phyloP scores from a whole-genome alignment of 1,140 invertebrate genomes.

The Glossosoma conforme region DNA sequence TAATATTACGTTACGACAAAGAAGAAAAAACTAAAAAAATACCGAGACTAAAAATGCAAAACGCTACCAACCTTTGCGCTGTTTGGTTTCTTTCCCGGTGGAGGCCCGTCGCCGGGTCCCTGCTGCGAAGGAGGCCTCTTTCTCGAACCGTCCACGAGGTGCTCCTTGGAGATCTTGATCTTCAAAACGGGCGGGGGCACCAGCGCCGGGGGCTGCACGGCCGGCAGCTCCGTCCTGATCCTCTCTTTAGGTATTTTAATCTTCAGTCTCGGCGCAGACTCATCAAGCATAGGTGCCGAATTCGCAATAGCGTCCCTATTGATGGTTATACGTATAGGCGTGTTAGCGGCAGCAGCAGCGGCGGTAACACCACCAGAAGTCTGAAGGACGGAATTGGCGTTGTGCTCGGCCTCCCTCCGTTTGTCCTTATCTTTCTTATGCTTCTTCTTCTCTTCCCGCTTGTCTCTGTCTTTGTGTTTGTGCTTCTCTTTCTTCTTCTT shows the following conservation, averaged over 20 bases:
- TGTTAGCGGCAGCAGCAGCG: slow-evolving; percentile 26
- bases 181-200: slow-evolving; percentile 36
- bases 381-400: not conserved
- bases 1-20: too few species aligned
- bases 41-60: not conserved
- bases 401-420: slow-evolving; percentile 35
- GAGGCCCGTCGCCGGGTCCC: slow-evolving; percentile 32
- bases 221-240: slow-evolving; percentile 43
- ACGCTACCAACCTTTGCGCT: slow-evolving; percentile 1
- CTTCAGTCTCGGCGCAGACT: slow-evolving; percentile 37
- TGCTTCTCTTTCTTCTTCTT: slow-evolving; percentile 52
- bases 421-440: slow-evolving; percentile 48
- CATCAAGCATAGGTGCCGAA: slow-evolving; percentile 7
- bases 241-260: slow-evolving; percentile 49
- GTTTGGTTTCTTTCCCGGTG: slow-evolving; percentile 18
- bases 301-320: slow-evolving; percentile 40
- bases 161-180: slow-evolving; percentile 48
- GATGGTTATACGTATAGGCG: slow-evolving; percentile 42
- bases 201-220: slow-evolving; percentile 25
- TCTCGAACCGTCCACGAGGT: slow-evolving; percentile 42
- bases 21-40: too few species aligned
- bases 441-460: slow-evolving; percentile 46
- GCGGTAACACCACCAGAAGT: slow-evolving; percentile 16
- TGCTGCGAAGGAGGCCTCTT: slow-evolving; percentile 30
- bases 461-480: slow-evolving; percentile 49